These are phyloP conservation scores for Conchocele bisecta DNA, from an alignment of 2,888 invertebrate genomes.

Conservation along the genomic window DNA sequence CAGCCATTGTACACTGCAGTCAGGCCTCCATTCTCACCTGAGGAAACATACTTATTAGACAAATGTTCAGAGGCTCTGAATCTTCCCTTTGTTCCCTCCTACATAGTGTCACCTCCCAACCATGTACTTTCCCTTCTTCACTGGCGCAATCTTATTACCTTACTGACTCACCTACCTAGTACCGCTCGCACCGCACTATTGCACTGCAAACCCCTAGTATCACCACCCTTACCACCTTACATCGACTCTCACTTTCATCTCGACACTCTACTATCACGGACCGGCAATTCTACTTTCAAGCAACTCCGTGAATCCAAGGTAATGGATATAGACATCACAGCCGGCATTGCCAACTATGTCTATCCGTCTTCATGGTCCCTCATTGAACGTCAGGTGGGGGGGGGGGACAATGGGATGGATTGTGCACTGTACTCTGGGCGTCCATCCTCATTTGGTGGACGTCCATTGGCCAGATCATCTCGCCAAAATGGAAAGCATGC, in stretches of 20 bases:
- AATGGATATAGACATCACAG: no score
- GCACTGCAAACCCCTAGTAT: neutral
- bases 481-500: neutral
- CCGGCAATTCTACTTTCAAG: no score
- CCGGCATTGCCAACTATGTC: neutral
- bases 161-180: neutral
- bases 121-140: constrained; percentile 1
- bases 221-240: neutral
- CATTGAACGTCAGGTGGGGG: neutral
- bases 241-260: constrained; percentile 10
- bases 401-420: no score
- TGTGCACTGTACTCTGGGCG: no score
- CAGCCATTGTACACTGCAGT: no score
- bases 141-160: neutral
- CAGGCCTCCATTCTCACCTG: no score
- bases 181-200: no score
- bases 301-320: no score
- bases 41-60: no score
- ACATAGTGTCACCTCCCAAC: neutral
- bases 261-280: neutral
- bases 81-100: no score
- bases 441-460: constrained; percentile 1
- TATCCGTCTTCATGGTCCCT: neutral
- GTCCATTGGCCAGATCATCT: neutral
- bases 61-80: no score